Evolutionary conservation across 2,797 vertebrate genomes (phyloP), one percentile per base, ranked within the genome.

Genomic region (Manis javanica): DNA sequence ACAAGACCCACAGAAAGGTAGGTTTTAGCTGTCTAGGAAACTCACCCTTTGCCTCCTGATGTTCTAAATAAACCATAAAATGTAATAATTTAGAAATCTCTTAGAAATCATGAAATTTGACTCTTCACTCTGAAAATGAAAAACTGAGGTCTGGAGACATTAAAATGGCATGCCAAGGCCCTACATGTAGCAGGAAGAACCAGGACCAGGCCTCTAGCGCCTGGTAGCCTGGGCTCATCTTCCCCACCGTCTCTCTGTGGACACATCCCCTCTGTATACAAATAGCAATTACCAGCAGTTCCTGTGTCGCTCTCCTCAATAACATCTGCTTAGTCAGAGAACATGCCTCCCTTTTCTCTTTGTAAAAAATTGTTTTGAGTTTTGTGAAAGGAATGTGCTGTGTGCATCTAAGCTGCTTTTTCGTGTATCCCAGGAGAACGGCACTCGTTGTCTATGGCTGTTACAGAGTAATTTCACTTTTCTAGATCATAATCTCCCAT

Each of bases 1-100:
- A 77, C 63, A 83, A 77, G 51, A 83, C 0, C 2, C 74, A 63
- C 59, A 94, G n/a, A 95, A 49, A 87, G 82, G 84, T 51, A 75
- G 63, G 19, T 51, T 69, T 91, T 55, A 72, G 88, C 86, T 91
- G 21, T 94, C 53, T 94, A 21, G 34, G 81, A 96, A 97, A 91
- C 55, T 72, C 46, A 55, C 23, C n/a, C 59, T 75, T 96, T 74
- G 86, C 46, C 66, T 91, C 23, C 42, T 57, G 63, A 61, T 78
- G 39, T 13, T 77, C 15, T 72, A 31, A 83, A 37, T 68, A 96
- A 92, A 51, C 64, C 55, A 74, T 18, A 69, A 61, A 93, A 84
- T 85, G 16, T 34, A 78, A 90, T 29, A n/a, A 90, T 55, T 53
- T 78, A 15, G 57, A 69, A 93, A 97, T 92, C 29, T 63, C 74